These are phyloP conservation scores for Cisticola juncidis DNA, from an alignment of 2,113 vertebrate genomes.

Conservation along the genomic window DNA sequence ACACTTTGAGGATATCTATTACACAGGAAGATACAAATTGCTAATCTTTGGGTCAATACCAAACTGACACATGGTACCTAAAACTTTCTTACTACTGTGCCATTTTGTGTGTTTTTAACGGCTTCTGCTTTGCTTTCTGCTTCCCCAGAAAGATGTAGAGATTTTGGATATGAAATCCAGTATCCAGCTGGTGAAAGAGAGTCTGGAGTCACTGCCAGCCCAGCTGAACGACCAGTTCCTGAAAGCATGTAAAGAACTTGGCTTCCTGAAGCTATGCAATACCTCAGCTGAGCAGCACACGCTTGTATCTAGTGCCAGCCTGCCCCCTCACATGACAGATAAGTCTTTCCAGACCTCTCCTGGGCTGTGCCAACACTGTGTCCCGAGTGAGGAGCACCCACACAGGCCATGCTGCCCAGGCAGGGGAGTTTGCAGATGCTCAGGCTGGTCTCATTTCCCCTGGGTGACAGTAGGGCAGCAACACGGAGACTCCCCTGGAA, in stretches of 20 bases:
- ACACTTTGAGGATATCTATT: background rate
- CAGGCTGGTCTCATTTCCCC: background rate
- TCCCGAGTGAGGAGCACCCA: background rate
- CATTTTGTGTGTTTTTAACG: background rate
- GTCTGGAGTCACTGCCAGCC: slow-evolving; percentile 63
- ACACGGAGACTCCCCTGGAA: rapidly evolving
- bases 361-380: background rate
- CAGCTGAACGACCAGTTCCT: slow-evolving; percentile 66
- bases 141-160: slow-evolving; percentile 71
- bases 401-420: background rate
- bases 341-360: slow-evolving; percentile 73
- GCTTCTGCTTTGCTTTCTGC: background rate
- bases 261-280: slow-evolving; percentile 26
- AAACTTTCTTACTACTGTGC: background rate
- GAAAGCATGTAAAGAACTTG: slow-evolving; percentile 60
- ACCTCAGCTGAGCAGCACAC: slow-evolving; percentile 61
- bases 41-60: background rate
- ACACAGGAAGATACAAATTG: background rate
- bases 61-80: background rate
- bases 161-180: slow-evolving; percentile 70
- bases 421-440: background rate
- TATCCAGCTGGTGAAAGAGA: slow-evolving; percentile 56
- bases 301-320: background rate
- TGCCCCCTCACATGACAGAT: background rate
- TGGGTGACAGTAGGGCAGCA: background rate